Percentiles rank a stretch among this genome's conserved stretches.
These are phyloP conservation scores for Sula dactylatra DNA, from an alignment of 2,113 vertebrate genomes.

Conservation along the genomic window DNA sequence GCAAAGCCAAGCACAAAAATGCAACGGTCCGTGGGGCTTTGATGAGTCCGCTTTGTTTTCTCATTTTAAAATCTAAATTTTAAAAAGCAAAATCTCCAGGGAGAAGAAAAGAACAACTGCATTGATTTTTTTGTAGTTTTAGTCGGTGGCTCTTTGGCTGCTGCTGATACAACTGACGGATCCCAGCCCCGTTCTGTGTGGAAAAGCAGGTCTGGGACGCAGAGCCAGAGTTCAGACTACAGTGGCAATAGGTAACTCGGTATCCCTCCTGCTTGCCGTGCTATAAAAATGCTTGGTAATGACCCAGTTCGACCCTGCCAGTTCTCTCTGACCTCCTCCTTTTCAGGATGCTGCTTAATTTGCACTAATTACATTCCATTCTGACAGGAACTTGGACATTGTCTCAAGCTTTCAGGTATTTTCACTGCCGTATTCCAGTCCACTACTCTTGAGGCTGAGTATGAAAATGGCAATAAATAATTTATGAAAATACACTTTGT, in stretches of 20 bases:
- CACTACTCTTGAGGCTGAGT: constrained; percentile 24
- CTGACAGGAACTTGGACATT: constrained; percentile 91
- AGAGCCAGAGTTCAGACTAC: not conserved
- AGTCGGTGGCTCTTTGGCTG: not conserved
- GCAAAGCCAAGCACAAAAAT: not conserved
- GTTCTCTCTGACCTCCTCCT: constrained; percentile 83
- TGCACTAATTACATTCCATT: constrained; percentile 91
- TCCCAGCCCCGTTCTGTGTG: not conserved
- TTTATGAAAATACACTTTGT: not conserved
- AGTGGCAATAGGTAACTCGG: not conserved
- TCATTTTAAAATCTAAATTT: not conserved
- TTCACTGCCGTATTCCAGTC: constrained; percentile 26
- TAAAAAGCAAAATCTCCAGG: not conserved
- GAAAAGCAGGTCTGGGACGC: not conserved
- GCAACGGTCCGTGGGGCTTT: rapidly evolving
- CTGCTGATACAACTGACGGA: not conserved
- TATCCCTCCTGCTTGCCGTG: constrained; percentile 12
- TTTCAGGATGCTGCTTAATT: constrained; percentile 87
- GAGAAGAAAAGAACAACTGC: not conserved
- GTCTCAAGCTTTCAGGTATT: constrained; percentile 76
- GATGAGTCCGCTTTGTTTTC: not conserved
- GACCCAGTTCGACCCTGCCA: constrained; percentile 81
- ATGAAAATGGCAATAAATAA: constrained; percentile 21
- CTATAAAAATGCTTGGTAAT: constrained; percentile 82
- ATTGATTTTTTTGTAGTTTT: not conserved